Evolutionary conservation across 2,797 vertebrate species (phyloP).

Genomic region (Hyperoplus lanceolatus): DNA sequence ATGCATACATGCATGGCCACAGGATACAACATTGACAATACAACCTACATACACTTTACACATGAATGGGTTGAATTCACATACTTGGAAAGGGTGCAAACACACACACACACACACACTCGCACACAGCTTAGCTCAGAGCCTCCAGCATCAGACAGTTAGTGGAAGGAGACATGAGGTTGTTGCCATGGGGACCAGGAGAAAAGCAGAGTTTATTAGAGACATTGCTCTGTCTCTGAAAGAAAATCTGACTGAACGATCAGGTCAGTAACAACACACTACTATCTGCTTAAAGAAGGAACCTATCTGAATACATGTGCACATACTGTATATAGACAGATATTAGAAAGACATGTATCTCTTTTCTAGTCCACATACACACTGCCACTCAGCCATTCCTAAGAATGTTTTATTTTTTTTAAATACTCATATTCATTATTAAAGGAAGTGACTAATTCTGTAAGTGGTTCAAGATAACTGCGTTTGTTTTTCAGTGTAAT

Average conservation of each 20-base stretch:
- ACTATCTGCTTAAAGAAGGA: conserved; percentile 5
- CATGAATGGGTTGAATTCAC: conserved; percentile 25
- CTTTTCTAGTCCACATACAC: neutral
- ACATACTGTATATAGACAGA: neutral
- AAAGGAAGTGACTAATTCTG: conserved; percentile 22
- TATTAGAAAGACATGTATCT: neutral
- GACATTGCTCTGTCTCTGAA: conserved; percentile 68
- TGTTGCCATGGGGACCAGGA: conserved; percentile 84
- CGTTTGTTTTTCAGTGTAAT: conserved; percentile 27
- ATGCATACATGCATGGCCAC: conserved; percentile 4
- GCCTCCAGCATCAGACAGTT: conserved; percentile 53
- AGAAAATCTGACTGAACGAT: conserved; percentile 63
- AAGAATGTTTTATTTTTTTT: conserved; percentile 14
- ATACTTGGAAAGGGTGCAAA: neutral
- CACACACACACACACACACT: conserved; percentile 16
- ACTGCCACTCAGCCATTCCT: neutral
- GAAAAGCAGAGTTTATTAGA: conserved; percentile 71
- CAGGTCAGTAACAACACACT: conserved; percentile 10
- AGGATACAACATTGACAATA: conserved; percentile 13
- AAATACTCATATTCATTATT: conserved; percentile 13
- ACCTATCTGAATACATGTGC: conserved; percentile 7
- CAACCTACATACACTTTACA: conserved; percentile 30
- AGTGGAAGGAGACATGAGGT: conserved; percentile 58
- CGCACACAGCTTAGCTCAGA: conserved; percentile 38
- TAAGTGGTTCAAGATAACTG: conserved; percentile 23